Base-by-base conservation (phyloP, 2,888 invertebrate species). In the Andrena marginata region DNA sequence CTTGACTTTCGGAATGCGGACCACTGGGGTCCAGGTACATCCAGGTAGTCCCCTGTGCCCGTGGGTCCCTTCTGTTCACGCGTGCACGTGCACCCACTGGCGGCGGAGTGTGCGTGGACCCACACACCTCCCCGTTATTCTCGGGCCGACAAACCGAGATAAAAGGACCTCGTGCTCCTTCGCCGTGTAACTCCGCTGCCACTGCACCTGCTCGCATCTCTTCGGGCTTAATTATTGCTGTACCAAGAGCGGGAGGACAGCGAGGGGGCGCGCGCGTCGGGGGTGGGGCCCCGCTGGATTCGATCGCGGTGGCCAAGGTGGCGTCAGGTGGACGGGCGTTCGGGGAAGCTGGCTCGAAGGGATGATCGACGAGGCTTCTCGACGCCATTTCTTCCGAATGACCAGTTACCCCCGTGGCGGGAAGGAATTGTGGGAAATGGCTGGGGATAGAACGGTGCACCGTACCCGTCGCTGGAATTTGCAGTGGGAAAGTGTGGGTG, bases 1-100 rank as follows among this genome's bases (percentile, higher is more conserved):
- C 92, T 92, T 92, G 92, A 90, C 90, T 92, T 89, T 91, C 90
- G 91, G 91, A 91, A 91, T 91, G 90, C 89, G 89, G 88, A 88
- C 87, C 88, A 89, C 80, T 88, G 89, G 79, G 82, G 81, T 85
- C 82, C 83, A 80, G 81, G 76, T 75, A 84, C 83, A 82, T 87
- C 86, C 87, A 89, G 87, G 86, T 87, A 89, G 86, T 82, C 82
- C 83, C 56, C 81, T 51, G 35, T 59, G 77, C 51, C 49, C 69
- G 13, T 60, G 62, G 56, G 31, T 48, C 51, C 48, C 42, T 42
- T 16, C 42, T 42, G 42, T 23, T 23, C 48, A 73, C 51, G 35
- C 67, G 54, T 64, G 60, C 56, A 7, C 13, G 33, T 48, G 6
- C 23, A 51, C 49, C 2, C 16, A 13, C 10, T 0, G n/a, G 1